Base-by-base conservation (phyloP, 2,888 invertebrate genomes). In the Elysia crispata region DNA sequence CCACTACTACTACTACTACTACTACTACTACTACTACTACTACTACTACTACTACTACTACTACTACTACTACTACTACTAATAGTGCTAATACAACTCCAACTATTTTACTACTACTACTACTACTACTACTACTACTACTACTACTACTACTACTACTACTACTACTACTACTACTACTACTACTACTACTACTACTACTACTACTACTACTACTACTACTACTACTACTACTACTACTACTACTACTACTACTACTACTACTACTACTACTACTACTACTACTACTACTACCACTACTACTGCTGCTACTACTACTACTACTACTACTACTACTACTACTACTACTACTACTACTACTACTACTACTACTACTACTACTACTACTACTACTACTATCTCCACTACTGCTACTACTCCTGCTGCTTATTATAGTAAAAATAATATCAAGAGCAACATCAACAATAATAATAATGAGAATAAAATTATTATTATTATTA, bases 361-460 rank as follows among this genome's bases (percentile, higher is more conserved):
- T 73, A 73, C 73, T 50, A 54, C 73, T 50, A 54, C 50, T 25
- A 54, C 73, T 25, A 73, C 73, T 54, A 54, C 54, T 54, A 73
- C 73, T 54, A 73, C 13, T 73, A 73, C 73, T 50, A 73, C 73
- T 73, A 64, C 64, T 64, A 64, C 73, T 73, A 73, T 57, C n/a
- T n/a, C n/a, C n/a, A n/a, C n/a, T n/a, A n/a, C n/a, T n/a, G n/a
- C n/a, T n/a, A n/a, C n/a, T n/a, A n/a, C n/a, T n/a, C n/a, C n/a
- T n/a, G n/a, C n/a, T n/a, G n/a, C n/a, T n/a, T n/a, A n/a, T n/a
- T n/a, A n/a, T n/a, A n/a, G n/a, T n/a, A n/a, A n/a, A n/a, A n/a
- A n/a, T n/a, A n/a, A n/a, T n/a, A n/a, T 66, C n/a, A 18, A 66
- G 30, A 18, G 31, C 66, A 30, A 66, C 66, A 30, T 20, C 25